Conservation (phyloP, 2,113 vertebrate genomes). For the Morphnarchus princeps region DNA sequence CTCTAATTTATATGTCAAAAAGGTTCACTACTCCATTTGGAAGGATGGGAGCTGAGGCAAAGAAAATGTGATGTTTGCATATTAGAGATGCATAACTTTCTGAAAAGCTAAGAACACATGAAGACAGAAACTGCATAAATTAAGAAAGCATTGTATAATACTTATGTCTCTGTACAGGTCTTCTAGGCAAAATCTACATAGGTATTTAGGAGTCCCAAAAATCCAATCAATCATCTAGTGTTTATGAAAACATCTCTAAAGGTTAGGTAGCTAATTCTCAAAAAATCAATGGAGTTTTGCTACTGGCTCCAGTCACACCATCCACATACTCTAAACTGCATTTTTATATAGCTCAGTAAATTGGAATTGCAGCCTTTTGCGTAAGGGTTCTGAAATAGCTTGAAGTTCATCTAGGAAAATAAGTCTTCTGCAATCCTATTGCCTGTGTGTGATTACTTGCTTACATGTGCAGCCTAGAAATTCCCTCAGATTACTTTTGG, state of each 20-base stretch:
- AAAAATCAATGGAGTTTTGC: background rate
- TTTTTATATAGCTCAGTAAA: background rate
- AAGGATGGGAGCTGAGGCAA: background rate
- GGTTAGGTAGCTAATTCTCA: background rate
- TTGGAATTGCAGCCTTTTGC: background rate
- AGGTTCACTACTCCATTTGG: background rate
- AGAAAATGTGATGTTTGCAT: background rate
- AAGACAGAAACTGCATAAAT: background rate
- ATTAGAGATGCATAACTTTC: background rate
- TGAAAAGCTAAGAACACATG: background rate
- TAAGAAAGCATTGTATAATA: background rate
- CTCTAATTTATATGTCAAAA: background rate
- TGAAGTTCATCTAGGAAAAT: background rate
- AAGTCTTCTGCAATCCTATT: background rate
- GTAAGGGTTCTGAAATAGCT: background rate
- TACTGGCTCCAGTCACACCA: background rate
- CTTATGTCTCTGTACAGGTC: rapidly evolving
- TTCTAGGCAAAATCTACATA: background rate
- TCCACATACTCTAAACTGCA: background rate
- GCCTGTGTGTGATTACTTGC: background rate
- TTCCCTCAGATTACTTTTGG: background rate
- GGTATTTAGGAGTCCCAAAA: background rate
- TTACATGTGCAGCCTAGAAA: background rate
- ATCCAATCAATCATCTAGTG: background rate
- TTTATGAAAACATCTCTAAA: background rate